Base-by-base conservation (phyloP, 2,888 invertebrate genomes). In the Vannuccia rotundouncinata region DNA sequence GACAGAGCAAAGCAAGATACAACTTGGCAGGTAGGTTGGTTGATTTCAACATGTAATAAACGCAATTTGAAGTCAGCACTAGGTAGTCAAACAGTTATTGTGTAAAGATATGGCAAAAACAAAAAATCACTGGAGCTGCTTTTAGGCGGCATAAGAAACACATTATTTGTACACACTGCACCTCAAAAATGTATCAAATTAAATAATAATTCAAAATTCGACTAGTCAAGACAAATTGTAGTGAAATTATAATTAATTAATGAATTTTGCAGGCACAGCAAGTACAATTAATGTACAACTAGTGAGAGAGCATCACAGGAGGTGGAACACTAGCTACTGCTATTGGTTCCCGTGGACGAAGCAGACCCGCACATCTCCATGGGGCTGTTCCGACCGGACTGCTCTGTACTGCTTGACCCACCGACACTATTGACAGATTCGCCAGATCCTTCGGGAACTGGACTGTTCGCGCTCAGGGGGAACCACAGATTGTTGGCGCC, bases 371-470 rank as follows among this genome's bases (percentile, higher is more conserved):
- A 66, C 10, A 5, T 22, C 25, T 66, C 66, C 10, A 66, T 22
- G 10, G 60, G 31, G 27, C 45, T 78, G 79, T 59, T 29, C 1
- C 78, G 29, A 75, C 78, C 78, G n/a, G 78, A 78, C 2, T 78
- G 31, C 17, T 78, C 78, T 25, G 66, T 29, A 25, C 78, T 78
- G 22, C 60, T 59, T 17, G 66, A 25, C 27, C 74, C 73, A 13
- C 1, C 75, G 13, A 25, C 1, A 31, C 45, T 45, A 45, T 25
- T 75, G 1, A n/a, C 28, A 1, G 60, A 74, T 10, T 28, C 66
- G 27, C 27, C 73, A 27, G 29, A 22, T 1, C 10, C n/a, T n/a
- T 78, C 28, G 27, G 60, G 27, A 5, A 28, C 66, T 27, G 31
- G 29, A 74, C 31, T 30, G 5, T 31, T 25, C 1, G 29, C n/a